A percentile compares a stretch with the other conserved stretches of the same genome.
Evolutionary conservation across 2,113 vertebrate genomes (phyloP).

Genomic region (Scomber colias): DNA sequence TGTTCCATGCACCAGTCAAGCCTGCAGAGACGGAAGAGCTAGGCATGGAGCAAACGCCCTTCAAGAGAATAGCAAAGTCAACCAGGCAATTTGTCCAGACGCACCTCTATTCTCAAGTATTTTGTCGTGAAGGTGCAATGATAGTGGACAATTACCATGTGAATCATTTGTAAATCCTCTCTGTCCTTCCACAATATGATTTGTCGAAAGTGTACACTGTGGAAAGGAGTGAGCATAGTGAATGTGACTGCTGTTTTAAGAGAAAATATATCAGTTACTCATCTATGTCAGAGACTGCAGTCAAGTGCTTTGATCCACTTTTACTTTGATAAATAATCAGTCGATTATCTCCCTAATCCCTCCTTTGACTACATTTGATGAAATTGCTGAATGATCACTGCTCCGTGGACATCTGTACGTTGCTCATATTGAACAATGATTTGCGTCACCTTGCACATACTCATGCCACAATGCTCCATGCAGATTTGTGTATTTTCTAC

Average conservation of each 20-base stretch:
- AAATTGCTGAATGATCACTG: background rate
- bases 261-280: background rate
- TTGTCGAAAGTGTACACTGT: too few species aligned
- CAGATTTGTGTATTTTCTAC: background rate
- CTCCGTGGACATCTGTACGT: background rate
- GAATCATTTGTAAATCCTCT: constrained; percentile 31
- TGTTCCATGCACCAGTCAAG: constrained; percentile 73
- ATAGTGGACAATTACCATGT: constrained; percentile 33
- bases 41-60: constrained; percentile 73
- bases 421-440: background rate
- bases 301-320: constrained; percentile 42
- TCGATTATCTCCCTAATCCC: constrained; percentile 14
- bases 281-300: background rate
- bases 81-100: constrained; percentile 47
- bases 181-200: background rate
- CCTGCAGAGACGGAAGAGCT: constrained; percentile 61
- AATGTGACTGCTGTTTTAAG: constrained; percentile 8
- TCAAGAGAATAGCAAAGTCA: constrained; percentile 75
- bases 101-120: constrained; percentile 27
- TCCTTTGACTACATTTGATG: background rate
- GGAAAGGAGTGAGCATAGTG: background rate
- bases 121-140: constrained; percentile 20
- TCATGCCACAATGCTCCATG: background rate
- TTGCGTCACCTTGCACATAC: too few species aligned
- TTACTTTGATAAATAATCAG: constrained; percentile 38